Conservation (phyloP, 2,113 vertebrate species). For the Agelaius tricolor region DNA sequence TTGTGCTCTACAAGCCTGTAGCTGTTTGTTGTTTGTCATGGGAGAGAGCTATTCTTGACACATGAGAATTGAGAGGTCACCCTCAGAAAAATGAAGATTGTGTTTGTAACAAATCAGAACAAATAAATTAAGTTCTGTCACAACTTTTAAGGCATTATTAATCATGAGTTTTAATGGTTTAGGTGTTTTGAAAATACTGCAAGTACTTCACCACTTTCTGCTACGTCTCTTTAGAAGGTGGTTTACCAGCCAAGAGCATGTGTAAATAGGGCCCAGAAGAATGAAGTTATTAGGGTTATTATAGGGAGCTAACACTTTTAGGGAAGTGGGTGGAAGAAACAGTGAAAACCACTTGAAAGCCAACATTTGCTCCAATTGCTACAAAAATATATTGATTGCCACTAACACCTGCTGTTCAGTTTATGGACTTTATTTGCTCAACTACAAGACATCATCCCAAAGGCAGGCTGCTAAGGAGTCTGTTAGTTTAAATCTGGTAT, state of each 20-base stretch:
- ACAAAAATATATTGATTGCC: conserved; percentile 30
- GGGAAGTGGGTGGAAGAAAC: conserved; percentile 37
- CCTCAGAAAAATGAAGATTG: neutral
- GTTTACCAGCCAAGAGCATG: neutral
- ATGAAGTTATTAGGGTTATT: neutral
- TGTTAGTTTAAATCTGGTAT: conserved; percentile 8
- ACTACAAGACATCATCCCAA: conserved; percentile 13
- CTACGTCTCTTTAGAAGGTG: neutral
- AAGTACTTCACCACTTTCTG: neutral
- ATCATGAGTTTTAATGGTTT: neutral
- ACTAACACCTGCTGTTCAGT: conserved; percentile 51
- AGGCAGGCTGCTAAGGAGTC: conserved; percentile 30
- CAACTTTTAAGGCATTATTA: neutral
- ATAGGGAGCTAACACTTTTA: neutral
- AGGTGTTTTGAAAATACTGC: conserved; percentile 1
- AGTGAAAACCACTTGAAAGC: conserved; percentile 43
- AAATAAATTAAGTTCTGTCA: neutral
- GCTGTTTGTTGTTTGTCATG: neutral
- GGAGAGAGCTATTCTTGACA: neutral
- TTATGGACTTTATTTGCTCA: conserved; percentile 28
- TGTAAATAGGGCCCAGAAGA: conserved; percentile 1
- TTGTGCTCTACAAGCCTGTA: neutral
- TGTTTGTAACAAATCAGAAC: neutral
- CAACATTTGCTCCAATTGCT: conserved; percentile 30
- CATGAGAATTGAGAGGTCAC: neutral